Evolutionary conservation across 2,113 vertebrate genomes (phyloP).

Genomic region (Recurvirostra avosetta): DNA sequence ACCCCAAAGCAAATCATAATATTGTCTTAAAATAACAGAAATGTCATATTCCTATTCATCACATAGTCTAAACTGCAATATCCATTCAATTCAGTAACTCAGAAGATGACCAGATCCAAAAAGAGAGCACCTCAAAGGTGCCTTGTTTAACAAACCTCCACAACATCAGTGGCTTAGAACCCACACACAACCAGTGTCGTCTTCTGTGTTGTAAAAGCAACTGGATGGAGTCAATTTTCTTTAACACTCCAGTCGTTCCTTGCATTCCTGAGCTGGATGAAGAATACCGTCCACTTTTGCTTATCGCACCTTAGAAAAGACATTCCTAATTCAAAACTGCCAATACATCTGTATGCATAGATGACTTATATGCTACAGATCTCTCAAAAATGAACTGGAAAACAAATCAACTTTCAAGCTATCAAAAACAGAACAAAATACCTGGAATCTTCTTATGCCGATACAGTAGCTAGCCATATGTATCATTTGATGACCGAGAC

Average conservation of each 20-base stretch:
- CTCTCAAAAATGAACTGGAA: background rate
- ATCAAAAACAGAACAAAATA: background rate
- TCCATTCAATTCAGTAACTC: background rate
- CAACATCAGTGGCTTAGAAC: background rate
- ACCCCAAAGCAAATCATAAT: background rate
- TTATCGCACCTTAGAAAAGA: accelerated
- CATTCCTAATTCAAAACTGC: background rate
- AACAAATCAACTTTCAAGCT: background rate
- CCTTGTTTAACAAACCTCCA: background rate
- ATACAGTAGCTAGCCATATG: background rate
- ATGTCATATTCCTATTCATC: background rate
- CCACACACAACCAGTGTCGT: background rate
- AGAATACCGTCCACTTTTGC: background rate
- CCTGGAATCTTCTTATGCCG: background rate
- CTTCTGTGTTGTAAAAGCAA: background rate
- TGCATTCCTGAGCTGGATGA: background rate
- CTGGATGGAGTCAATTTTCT: background rate
- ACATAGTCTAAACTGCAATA: background rate
- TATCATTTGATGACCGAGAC: background rate
- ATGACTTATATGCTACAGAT: background rate
- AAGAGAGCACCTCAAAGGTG: background rate
- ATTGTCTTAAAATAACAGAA: background rate
- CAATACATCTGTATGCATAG: background rate
- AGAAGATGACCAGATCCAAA: background rate
- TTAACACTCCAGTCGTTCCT: background rate